phyloP scores from a whole-genome alignment of 2,888 invertebrate species.

The Tetragonula carbonaria region DNA sequence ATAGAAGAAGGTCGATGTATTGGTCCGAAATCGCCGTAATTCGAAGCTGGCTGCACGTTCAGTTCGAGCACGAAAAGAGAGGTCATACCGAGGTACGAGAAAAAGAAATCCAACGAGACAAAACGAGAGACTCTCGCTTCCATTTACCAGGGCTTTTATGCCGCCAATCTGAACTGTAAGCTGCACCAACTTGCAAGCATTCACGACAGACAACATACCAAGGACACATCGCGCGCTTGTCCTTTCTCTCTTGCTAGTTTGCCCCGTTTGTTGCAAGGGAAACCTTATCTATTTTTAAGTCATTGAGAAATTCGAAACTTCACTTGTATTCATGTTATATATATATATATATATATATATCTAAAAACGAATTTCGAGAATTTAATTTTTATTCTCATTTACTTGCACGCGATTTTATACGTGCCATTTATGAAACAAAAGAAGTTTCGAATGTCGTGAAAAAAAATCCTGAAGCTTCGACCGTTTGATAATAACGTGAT shows the following conservation, averaged over 20 bases:
- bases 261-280: neutral
- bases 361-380: neutral
- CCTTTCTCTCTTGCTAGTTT: neutral
- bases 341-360: neutral
- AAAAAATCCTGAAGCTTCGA: neutral
- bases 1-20: constrained; percentile 35
- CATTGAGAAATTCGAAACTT: constrained; percentile 6
- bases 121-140: constrained; percentile 9
- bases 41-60: constrained; percentile 49
- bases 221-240: constrained; percentile 23
- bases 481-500: neutral
- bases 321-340: constrained; percentile 15
- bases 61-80: constrained; percentile 47
- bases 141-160: constrained; percentile 48
- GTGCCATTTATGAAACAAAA: constrained; percentile 2
- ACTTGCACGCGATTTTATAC: neutral
- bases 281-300: neutral
- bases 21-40: constrained; percentile 40
- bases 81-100: neutral
- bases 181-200: constrained; percentile 40
- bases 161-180: constrained; percentile 45
- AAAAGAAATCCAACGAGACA: constrained; percentile 15
- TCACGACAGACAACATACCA: constrained; percentile 8
- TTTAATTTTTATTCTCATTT: neutral
- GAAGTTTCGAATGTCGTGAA: constrained; percentile 16